Evolutionary conservation across 2,888 invertebrate genomes (phyloP).

Genomic region (Cosmia pyralina): DNA sequence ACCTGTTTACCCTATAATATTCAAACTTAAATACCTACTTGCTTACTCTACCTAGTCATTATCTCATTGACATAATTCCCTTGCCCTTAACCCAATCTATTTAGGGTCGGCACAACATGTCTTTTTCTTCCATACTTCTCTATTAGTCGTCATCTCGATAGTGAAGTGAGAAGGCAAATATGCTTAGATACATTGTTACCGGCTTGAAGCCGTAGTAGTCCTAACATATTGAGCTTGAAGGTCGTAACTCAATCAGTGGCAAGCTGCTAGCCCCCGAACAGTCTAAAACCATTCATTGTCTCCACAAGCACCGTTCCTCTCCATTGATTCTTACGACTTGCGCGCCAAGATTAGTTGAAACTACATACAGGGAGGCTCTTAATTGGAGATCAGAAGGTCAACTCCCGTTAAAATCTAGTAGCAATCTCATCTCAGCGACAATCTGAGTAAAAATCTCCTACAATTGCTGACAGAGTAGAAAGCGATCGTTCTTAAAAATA

Average conservation of each 20-base stretch:
- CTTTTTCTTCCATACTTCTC: no score
- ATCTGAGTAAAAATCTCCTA: neutral
- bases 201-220: constrained; percentile 5
- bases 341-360: constrained; percentile 31
- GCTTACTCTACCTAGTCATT: no score
- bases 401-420: neutral
- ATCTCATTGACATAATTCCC: no score
- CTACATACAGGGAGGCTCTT: neutral
- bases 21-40: no score
- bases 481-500: neutral
- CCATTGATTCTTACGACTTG: constrained; percentile 54
- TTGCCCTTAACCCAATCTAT: neutral
- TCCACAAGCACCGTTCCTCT: constrained; percentile 41
- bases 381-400: neutral
- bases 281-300: constrained; percentile 42
- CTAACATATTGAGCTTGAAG: constrained; percentile 28
- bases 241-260: constrained; percentile 50
- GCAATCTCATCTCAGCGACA: neutral
- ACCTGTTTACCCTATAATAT: neutral
- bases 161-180: neutral
- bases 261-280: constrained; percentile 34
- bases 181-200: neutral
- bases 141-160: neutral
- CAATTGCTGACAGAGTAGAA: neutral
- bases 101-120: neutral